Conservation (phyloP, 2,888 invertebrate genomes). For the Ophioninae sp. region DNA sequence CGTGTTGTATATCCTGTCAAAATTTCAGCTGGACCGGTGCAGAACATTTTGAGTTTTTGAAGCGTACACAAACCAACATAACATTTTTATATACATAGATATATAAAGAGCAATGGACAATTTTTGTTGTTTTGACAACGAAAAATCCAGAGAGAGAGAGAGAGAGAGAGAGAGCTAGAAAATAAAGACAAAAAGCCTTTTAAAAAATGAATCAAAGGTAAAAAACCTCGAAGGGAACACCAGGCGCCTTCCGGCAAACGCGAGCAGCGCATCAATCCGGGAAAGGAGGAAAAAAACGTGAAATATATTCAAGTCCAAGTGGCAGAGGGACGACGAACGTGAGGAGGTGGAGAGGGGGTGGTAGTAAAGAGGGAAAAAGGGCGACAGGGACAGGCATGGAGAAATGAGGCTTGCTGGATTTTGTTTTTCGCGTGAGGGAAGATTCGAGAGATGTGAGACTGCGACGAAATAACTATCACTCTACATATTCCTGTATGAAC, state of each 20-base stretch:
- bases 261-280: slow-evolving; percentile 42
- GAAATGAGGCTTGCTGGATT: slow-evolving; percentile 55
- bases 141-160: too few species aligned
- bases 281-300: slow-evolving; percentile 60
- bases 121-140: too few species aligned
- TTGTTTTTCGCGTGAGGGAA: slow-evolving; percentile 31
- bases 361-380: slow-evolving; percentile 32
- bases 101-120: background rate
- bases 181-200: slow-evolving; percentile 27
- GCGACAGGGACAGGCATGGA: slow-evolving; percentile 37
- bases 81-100: background rate
- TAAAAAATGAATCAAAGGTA: slow-evolving; percentile 57
- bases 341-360: slow-evolving; percentile 26
- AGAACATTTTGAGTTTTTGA: too few species aligned
- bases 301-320: slow-evolving; percentile 36
- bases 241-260: slow-evolving; percentile 25
- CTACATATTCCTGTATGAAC: background rate
- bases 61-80: too few species aligned
- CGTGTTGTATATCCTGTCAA: background rate
- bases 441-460: slow-evolving; percentile 20
- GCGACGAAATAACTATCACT: slow-evolving; percentile 52
- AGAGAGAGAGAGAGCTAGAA: slow-evolving; percentile 18
- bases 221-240: slow-evolving; percentile 44
- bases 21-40: too few species aligned
- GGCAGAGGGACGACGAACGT: background rate